phyloP scores from a whole-genome alignment of 2,888 invertebrate genomes.

The Ichneumoninae sp. region DNA sequence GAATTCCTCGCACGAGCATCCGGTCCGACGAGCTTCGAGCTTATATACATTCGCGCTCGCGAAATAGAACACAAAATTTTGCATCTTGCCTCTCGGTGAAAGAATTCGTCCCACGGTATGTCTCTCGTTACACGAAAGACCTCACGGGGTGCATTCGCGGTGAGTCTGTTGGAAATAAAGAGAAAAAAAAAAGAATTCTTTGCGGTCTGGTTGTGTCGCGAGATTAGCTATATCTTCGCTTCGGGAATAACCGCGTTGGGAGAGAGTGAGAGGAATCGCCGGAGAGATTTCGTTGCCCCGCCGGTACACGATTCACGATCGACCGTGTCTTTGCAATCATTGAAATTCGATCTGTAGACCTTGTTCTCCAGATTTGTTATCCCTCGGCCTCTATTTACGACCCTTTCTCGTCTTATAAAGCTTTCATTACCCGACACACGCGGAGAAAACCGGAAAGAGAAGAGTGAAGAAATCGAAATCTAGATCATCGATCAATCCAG shows the following conservation, averaged over 20 bases:
- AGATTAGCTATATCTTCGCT: conserved; percentile 34
- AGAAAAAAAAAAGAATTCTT: neutral
- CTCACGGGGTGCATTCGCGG: neutral
- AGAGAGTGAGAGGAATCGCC: neutral
- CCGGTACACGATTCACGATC: neutral
- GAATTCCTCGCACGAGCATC: conserved; percentile 41
- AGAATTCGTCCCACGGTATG: neutral
- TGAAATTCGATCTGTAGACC: neutral
- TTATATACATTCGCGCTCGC: conserved; percentile 4
- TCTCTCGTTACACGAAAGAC: conserved; percentile 5
- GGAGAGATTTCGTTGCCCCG: neutral
- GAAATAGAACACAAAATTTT: neutral
- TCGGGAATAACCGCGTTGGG: neutral
- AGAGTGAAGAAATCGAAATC: conserved; percentile 10
- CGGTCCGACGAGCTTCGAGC: conserved; percentile 3
- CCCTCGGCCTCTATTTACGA: conserved; percentile 1
- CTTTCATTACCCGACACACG: neutral
- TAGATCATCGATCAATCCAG: neutral
- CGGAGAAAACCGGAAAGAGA: conserved; percentile 2
- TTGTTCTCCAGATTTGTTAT: neutral
- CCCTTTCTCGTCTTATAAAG: neutral
- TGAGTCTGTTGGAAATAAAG: neutral
- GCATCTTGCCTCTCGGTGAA: conserved; percentile 1
- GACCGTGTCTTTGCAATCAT: neutral
- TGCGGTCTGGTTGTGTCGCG: neutral